Base-by-base conservation (phyloP, 2,113 vertebrate species). In the human (Homo sapiens) region DNA sequence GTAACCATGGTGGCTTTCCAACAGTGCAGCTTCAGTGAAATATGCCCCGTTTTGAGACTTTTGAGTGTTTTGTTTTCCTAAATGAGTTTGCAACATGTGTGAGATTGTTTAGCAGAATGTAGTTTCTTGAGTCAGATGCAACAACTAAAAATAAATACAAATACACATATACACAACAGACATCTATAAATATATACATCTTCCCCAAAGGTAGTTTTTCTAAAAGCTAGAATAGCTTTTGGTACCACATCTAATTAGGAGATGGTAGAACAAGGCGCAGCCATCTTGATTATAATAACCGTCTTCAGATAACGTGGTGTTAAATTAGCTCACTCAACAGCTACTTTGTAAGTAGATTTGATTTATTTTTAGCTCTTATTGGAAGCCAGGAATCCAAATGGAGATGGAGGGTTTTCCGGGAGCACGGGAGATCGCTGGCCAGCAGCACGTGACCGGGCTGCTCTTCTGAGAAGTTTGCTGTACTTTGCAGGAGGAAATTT, bases 231-330 rank as follows among this genome's bases (percentile, higher is more conserved):
- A 96, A 52, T 91, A 88, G 35, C 78, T 59, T 94, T 98, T 96
- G 52, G 82, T 81, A 48, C 43, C 35, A 32, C 89, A 30, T 92
- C 93, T 98, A 94, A 97, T 98, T 98, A 98, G 90, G 84, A 97
- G 88, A 89, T 20, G 45, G 88, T 66, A 92, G 97, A 84, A 93
- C 92, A 97, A 95, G 93, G 43, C 50, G 57, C 93, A 94, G n/a
- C 90, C 92, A 22, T 85, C 96, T 96, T 98, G 98, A 98, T 98
- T 96, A 45, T 97, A 98, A 97, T 96, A 94, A 97, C 97, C 8
- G 2, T 97, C 97, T 97, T 97, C 92, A 95, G 96, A 97, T 97
- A 98, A 96, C 84, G 66, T 32, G 27, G 50, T 88, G 75, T 91
- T 97, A 32, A 73, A 90, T 98, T 95, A 96, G 93, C 94, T 79